Evolutionary conservation across 2,888 invertebrate genomes (phyloP), one percentile per base, ranked within the genome.

Genomic region (Drosophila quasianomalipes): DNA sequence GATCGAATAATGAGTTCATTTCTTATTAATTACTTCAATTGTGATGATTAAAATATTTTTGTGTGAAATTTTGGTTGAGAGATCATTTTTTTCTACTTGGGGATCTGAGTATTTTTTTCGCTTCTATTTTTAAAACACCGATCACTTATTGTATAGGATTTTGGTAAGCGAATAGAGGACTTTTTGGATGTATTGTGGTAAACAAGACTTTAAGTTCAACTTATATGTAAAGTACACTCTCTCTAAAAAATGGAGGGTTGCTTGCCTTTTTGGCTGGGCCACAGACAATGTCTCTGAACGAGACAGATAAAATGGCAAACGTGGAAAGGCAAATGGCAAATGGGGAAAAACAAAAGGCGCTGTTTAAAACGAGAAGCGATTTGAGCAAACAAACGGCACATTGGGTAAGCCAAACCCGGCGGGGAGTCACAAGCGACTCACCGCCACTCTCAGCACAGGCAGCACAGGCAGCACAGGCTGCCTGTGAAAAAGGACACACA

Each of bases 391-490:
- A 83, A 82, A 81, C 72, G 85, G 74, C 70, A 64, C 85, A 76
- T 76, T 83, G 88, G 87, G 63, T 82, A 84, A 82, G 90, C 88
- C 90, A 89, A 87, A 58, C 84, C 85, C 78, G 71, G 16, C 67
- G 61, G 73, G 66, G 33, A 66, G 65, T 51, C 47, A 30, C 58
- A 60, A 60, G 70, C 55, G 61, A 76, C 64, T 88, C 85, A 70
- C 58, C 39, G 41, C 31, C 70, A 28, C 37, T 22, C 37, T 55
- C 14, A 4, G 39, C 33, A 22, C 49, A 10, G 16, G 19, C 16
- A 16, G 22, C 54, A 37, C 37, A 52, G 64, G 26, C 41, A 60
- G 69, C 41, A 28, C 28, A 28, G 28, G 28, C 28, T 28, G 28
- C 28, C 28, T 58, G 58, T 10, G 62, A 53, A 62, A 65, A 78